These are phyloP conservation scores for Bhutanitis thaidina DNA, from an alignment of 2,888 invertebrate genomes.

Conservation along the genomic window DNA sequence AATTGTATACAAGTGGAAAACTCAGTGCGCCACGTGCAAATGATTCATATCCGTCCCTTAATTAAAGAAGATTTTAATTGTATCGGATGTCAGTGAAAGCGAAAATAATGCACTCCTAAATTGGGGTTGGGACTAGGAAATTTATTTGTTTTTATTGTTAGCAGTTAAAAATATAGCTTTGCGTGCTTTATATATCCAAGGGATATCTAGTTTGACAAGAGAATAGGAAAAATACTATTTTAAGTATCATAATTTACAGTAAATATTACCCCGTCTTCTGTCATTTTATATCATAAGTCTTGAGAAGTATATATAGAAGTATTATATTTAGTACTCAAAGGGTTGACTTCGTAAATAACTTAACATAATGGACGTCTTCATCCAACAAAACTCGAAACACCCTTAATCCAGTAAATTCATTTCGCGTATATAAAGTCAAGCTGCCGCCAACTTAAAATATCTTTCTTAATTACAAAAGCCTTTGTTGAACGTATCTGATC, in stretches of 20 bases:
- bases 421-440: constrained; percentile 73
- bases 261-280: no score
- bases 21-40: constrained; percentile 80
- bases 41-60: constrained; percentile 79
- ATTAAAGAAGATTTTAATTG: constrained; percentile 82
- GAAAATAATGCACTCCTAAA: constrained; percentile 80
- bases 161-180: constrained; percentile 62
- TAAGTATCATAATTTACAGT: no score
- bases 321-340: constrained; percentile 5
- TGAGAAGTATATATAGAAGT: background rate
- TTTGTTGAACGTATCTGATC: constrained; percentile 80
- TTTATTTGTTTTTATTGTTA: constrained; percentile 59
- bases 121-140: constrained; percentile 71
- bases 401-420: constrained; percentile 74
- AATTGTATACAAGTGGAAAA: constrained; percentile 73
- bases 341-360: constrained; percentile 18
- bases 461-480: constrained; percentile 80
- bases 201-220: no score
- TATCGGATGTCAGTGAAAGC: constrained; percentile 80
- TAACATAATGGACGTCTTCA: constrained; percentile 33
- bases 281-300: background rate
- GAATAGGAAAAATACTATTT: no score
- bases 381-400: constrained; percentile 61
- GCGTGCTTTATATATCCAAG: constrained; percentile 51
- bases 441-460: constrained; percentile 78